Base-by-base conservation (phyloP, 2,113 vertebrate species). In the Buteo buteo region DNA sequence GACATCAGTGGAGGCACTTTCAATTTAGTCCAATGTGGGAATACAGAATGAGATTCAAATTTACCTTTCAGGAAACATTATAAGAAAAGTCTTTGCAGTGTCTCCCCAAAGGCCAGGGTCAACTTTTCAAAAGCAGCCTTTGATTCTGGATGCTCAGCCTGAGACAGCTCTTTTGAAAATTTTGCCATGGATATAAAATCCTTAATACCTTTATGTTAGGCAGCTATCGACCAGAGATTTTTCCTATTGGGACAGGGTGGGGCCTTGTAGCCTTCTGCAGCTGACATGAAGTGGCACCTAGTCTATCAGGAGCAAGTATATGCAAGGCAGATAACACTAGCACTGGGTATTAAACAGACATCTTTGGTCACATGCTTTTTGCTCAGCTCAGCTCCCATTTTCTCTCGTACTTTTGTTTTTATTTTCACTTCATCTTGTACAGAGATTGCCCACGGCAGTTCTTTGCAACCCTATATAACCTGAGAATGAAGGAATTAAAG, bases 31-130 rank as follows among this genome's bases (percentile, higher is more conserved):
- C 70, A 94, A 1, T 54, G 73, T 62, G 59, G 81, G 94, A 91
- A 94, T 77, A 81, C 12, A 80, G 84, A 94, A 96, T 82, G 66
- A 94, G 91, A 95, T 94, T 92, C 83, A 96, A 96, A 97, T 93
- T 91, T 93, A 79, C 62, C 55, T 92, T 96, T 92, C 89, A 92
- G 91, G 81, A 96, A 91, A 93, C 6, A 44, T 91, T 85, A 54
- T 77, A 7, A 92, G 78, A 44, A 76, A 92, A 93, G 70, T 62
- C 91, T 94, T 91, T 77, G 20, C 74, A 80, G 59, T 49, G 62
- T 85, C 59, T 97, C 91, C 91, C 79, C 49, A 88, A 89, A 86
- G 94, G 74, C 91, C 82, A 93, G 45, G 91, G 96, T 89, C 93
- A 97, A 77, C 50, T 95, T 95, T 91, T 94, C 89, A 93, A 96